Evolutionary conservation across 2,113 vertebrate species (phyloP).

Genomic region (Onychorhynchus coronatus): DNA sequence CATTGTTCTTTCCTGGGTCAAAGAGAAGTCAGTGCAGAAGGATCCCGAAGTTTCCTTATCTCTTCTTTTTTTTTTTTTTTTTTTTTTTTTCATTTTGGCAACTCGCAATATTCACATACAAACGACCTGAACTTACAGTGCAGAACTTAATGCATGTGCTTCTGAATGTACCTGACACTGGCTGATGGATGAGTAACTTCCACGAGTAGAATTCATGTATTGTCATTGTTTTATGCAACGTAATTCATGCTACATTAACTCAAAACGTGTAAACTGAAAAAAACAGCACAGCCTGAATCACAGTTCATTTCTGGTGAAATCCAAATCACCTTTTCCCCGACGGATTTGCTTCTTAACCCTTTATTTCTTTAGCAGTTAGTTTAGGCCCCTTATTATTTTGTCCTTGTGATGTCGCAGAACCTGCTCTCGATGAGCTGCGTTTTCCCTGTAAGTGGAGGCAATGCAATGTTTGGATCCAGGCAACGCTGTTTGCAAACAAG

Average conservation of each 20-base stretch:
- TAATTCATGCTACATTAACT: constrained; percentile 35
- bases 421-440: neutral
- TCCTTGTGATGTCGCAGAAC: neutral
- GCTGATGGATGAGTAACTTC: constrained; percentile 33
- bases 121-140: neutral
- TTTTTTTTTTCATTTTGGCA: neutral
- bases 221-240: constrained; percentile 16
- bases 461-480: neutral
- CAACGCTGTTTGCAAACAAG: neutral
- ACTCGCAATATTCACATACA: neutral
- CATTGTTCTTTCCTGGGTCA: constrained; percentile 57
- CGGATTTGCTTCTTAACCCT: neutral
- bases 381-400: neutral
- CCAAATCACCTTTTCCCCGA: neutral
- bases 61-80: neutral
- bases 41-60: constrained; percentile 21
- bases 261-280: constrained; percentile 15
- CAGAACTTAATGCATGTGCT: neutral
- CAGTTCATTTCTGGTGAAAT: neutral
- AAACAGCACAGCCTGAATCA: neutral
- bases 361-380: neutral
- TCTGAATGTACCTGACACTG: constrained; percentile 10
- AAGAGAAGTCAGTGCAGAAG: constrained; percentile 50
- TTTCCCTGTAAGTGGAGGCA: neutral
- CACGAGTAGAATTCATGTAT: neutral